These are phyloP conservation scores for Spea hammondii DNA, from an alignment of 2,797 vertebrate genomes.

Conservation along the genomic window DNA sequence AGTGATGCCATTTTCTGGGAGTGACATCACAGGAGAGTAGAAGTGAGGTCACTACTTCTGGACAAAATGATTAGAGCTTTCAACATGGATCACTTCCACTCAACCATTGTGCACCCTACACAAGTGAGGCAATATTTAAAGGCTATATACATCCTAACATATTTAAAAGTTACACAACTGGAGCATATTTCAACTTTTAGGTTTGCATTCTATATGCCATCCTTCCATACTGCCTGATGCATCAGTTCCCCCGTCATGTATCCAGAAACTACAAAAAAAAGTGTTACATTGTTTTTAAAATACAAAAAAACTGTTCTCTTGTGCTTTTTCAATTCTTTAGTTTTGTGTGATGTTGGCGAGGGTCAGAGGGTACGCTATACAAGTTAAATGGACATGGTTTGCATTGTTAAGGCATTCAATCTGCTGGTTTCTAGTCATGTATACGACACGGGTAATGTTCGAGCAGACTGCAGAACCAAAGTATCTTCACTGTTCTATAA, in stretches of 20 bases:
- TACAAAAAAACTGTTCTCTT: constrained; percentile 90
- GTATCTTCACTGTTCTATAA: constrained; percentile 84
- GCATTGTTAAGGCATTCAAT: constrained; percentile 99
- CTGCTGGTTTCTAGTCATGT: constrained; percentile 98
- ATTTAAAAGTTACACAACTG: too few relatives aligned
- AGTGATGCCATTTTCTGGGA: neutral
- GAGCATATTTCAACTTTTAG: constrained; percentile 57
- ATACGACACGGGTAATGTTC: constrained; percentile 87
- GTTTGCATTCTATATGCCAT: constrained; percentile 23
- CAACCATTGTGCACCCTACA: too few relatives aligned
- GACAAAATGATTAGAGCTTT: neutral
- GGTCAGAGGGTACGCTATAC: constrained; percentile 92
- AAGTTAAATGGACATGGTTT: constrained; percentile 94
- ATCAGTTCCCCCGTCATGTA: constrained; percentile 13
- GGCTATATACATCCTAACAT: too few relatives aligned
- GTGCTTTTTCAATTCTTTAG: constrained; percentile 86
- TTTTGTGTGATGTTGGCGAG: constrained; percentile 87
- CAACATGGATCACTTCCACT: too few relatives aligned
- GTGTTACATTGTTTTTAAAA: constrained; percentile 81
- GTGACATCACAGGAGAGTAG: neutral
- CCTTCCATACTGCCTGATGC: neutral
- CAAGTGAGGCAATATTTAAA: too few relatives aligned
- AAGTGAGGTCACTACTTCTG: neutral
- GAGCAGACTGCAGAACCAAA: constrained; percentile 92
- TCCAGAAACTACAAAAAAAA: constrained; percentile 59